A percentile compares a stretch with the other conserved stretches of the same genome.
phyloP scores from a whole-genome alignment of 2,888 invertebrate genomes.

The Nemotelus pantherinus region DNA sequence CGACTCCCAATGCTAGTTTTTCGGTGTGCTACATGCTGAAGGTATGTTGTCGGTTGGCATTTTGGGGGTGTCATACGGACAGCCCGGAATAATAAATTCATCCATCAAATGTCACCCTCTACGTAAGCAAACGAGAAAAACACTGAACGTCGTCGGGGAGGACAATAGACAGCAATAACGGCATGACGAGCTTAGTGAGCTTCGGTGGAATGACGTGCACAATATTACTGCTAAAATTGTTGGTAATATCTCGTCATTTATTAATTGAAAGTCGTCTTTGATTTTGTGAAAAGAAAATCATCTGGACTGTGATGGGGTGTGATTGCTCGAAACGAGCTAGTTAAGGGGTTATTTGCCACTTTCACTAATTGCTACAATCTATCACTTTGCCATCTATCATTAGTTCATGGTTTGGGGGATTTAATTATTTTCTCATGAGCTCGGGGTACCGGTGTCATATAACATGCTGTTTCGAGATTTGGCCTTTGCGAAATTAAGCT shows the following conservation, averaged over 20 bases:
- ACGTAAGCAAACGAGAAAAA: not conserved
- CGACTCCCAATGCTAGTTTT: not conserved
- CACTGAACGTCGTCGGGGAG: not conserved
- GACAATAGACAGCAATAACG: not conserved
- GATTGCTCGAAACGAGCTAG: not conserved
- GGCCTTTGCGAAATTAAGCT: no score
- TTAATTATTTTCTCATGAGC: no score
- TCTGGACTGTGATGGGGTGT: not conserved
- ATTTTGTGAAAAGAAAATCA: not conserved
- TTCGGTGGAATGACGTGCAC: slow-evolving; percentile 1
- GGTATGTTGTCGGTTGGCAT: not conserved
- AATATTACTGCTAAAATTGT: not conserved
- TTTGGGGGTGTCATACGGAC: not conserved
- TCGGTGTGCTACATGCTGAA: not conserved
- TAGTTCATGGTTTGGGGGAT: no score
- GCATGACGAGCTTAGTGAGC: not conserved
- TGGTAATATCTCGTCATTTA: not conserved
- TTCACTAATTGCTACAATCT: slow-evolving; percentile 8
- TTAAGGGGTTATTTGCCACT: not conserved
- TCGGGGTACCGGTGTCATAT: no score
- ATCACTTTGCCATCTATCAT: no score
- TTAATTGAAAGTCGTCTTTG: slow-evolving; percentile 19
- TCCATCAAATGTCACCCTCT: slow-evolving; percentile 15
- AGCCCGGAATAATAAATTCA: slow-evolving; percentile 8
- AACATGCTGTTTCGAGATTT: no score